Base-by-base conservation (phyloP, 1,140 invertebrate genomes). In the Megalopta genalis region DNA sequence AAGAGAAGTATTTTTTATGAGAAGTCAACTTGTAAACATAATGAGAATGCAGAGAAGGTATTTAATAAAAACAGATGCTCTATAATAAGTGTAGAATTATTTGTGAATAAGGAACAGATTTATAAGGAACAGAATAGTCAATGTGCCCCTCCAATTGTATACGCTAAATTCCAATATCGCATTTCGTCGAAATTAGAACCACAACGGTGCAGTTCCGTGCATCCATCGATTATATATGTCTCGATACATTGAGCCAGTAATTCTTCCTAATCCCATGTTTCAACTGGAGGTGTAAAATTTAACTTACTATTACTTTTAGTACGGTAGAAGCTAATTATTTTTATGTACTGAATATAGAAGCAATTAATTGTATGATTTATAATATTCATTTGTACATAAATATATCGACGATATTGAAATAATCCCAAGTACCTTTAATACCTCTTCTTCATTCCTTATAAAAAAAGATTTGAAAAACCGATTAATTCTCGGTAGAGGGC, bases 1-100 rank as follows among this genome's bases (percentile, higher is more conserved):
- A 88, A 88, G 80, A 87, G 82, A 87, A 84, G 84, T 89, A 87
- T 92, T 90, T 88, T 57, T 90, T 86, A 90, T 85, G 83, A 77
- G 84, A 90, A 92, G 90, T 92, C 90, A 92, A 89, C 81, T 89
- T 92, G 90, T 91, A 91, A 90, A 91, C 90, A 90, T 90, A 88
- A 83, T 80, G 68, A 32, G 32, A 77, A 39, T 52, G 23, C 59
- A 74, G 23, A 75, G 66, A 72, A 86, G 87, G 79, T 92, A 92
- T 91, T 91, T 92, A 91, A 91, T 86, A 62, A 75, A 79, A 85
- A 77, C 49, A 81, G 77, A 72, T 68, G 63, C 67, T 80, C 83
- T 88, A 87, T 86, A 80, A 83, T 86, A 87, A 85, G 79, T 84
- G 79, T 87, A 87, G 82, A 82, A 78, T 85, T 86, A 57, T 87